Conservation (phyloP, 2,797 vertebrate species). For the Spatula versicolor region DNA sequence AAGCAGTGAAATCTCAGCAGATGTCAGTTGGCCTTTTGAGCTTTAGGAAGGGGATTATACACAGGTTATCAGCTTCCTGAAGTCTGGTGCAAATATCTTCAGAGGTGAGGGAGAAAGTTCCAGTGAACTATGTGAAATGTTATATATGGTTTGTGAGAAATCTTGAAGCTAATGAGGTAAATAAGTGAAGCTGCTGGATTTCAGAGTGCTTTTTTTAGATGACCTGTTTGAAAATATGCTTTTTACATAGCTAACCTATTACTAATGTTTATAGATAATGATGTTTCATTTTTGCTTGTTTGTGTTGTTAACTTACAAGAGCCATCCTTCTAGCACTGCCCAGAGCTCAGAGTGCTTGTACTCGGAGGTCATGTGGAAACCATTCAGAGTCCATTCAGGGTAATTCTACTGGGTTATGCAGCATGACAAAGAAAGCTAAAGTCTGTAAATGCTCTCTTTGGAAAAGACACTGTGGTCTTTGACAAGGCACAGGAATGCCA, state of each 20-base stretch:
- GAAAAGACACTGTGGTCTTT: conserved; percentile 3
- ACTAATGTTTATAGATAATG: background rate
- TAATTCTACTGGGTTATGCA: conserved; percentile 55
- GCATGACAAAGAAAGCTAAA: conserved; percentile 10
- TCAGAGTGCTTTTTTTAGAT: background rate
- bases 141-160: background rate
- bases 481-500: background rate
- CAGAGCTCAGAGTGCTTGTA: conserved; percentile 24
- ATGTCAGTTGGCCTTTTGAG: background rate
- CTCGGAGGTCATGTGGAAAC: conserved; percentile 59
- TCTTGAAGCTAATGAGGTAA: background rate
- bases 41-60: background rate
- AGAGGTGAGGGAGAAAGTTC: background rate
- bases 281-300: conserved; percentile 13
- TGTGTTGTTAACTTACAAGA: conserved; percentile 49
- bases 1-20: background rate
- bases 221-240: background rate
- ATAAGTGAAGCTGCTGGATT: background rate
- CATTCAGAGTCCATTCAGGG: conserved; percentile 51
- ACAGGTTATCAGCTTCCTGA: background rate
- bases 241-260: background rate
- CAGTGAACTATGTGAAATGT: background rate
- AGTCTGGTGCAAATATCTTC: background rate
- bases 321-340: background rate
- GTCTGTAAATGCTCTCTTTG: conserved; percentile 1